Conservation (phyloP, 2,888 invertebrate genomes). For the Rotaria socialis region DNA sequence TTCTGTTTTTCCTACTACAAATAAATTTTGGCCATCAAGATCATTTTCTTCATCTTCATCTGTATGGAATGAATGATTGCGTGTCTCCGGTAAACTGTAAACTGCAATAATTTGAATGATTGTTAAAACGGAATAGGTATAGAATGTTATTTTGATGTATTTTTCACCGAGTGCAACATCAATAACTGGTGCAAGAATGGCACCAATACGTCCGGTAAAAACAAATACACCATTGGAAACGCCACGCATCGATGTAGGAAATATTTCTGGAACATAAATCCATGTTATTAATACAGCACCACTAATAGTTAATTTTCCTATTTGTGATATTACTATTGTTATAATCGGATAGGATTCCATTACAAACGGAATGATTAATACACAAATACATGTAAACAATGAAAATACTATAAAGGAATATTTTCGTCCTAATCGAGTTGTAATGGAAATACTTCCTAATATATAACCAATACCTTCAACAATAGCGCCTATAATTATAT, state of each 20-base stretch:
- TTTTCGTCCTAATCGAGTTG: constrained; percentile 11
- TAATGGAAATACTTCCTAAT: not conserved
- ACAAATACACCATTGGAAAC: constrained; percentile 1
- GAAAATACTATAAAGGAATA: not conserved
- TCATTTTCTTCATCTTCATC: not conserved
- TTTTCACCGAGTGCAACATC: not conserved
- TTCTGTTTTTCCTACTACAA: not conserved
- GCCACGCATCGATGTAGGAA: constrained; percentile 5
- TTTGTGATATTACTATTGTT: not conserved
- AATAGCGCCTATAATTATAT: constrained; percentile 9
- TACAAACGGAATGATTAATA: not conserved
- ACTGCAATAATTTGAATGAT: not conserved
- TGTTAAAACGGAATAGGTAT: not conserved
- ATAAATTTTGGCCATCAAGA: not conserved
- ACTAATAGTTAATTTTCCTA: not conserved
- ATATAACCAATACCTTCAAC: constrained; percentile 13
- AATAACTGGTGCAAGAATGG: not conserved
- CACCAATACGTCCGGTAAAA: not conserved
- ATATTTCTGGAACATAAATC: constrained; percentile 11
- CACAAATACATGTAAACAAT: not conserved
- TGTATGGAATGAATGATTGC: not conserved
- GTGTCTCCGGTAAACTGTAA: not conserved
- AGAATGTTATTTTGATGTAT: not conserved
- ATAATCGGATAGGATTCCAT: not conserved
- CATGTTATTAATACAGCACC: not conserved